Evolutionary conservation across 2,888 invertebrate species (phyloP).

Genomic region (Idaea aversata): DNA sequence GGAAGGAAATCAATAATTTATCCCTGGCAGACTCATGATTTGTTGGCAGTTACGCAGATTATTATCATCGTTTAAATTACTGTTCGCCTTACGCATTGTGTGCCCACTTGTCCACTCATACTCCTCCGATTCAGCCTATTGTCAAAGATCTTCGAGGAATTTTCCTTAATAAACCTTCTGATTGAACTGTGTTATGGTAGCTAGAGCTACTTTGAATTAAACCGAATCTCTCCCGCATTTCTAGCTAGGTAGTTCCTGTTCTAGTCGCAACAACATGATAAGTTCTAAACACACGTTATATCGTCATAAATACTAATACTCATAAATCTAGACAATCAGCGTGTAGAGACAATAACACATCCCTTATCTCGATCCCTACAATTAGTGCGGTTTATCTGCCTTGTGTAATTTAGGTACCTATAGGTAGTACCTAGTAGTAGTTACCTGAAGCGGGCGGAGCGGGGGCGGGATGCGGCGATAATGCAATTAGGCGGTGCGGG

Average conservation of each 20-base stretch:
- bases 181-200: neutral
- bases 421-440: constrained; percentile 3
- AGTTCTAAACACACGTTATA: neutral
- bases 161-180: neutral
- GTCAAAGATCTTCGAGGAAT: neutral
- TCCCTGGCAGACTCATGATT: constrained; percentile 34
- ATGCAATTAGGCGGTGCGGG: constrained; percentile 62
- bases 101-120: neutral
- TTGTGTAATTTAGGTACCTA: constrained; percentile 20
- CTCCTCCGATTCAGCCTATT: neutral
- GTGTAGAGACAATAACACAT: neutral
- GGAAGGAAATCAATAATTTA: constrained; percentile 49
- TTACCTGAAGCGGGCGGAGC: constrained; percentile 37
- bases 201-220: neutral
- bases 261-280: neutral
- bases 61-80: constrained; percentile 25
- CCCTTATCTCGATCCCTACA: constrained; percentile 17
- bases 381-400: constrained; percentile 19
- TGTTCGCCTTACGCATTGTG: neutral
- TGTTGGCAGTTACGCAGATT: constrained; percentile 34
- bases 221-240: neutral
- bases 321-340: constrained; percentile 13
- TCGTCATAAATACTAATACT: neutral
- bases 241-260: neutral
- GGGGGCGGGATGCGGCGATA: constrained; percentile 66